Evolutionary conservation across 1,140 invertebrate genomes (phyloP).

Genomic region (Cardiocondyla obscurior): DNA sequence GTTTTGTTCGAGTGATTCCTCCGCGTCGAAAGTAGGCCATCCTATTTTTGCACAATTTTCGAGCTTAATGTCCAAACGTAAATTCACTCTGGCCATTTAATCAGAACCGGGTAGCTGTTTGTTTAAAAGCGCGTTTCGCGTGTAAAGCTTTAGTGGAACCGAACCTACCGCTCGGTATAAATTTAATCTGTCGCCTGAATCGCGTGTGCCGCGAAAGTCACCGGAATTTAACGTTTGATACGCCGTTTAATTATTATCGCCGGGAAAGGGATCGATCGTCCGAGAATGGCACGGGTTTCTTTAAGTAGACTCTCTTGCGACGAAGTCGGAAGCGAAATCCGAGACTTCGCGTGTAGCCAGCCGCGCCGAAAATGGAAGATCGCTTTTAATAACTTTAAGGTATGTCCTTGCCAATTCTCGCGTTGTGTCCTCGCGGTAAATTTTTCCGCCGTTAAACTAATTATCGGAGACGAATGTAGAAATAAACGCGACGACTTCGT

Average conservation of each 20-base stretch:
- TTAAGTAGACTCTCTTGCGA: slow-evolving; percentile 18
- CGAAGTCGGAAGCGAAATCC: slow-evolving; percentile 35
- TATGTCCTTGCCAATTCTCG: background rate
- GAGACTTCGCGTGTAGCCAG: slow-evolving; percentile 5
- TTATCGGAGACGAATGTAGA: background rate
- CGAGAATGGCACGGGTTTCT: slow-evolving; percentile 31
- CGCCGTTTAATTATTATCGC: slow-evolving; percentile 51
- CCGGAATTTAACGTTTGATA: slow-evolving; percentile 34
- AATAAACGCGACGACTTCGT: background rate
- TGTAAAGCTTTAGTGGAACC: slow-evolving; percentile 29
- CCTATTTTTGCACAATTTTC: slow-evolving; percentile 16
- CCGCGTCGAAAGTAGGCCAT: background rate
- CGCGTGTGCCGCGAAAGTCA: background rate
- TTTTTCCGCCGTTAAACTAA: background rate
- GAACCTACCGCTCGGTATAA: slow-evolving; percentile 39
- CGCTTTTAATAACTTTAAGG: slow-evolving; percentile 19
- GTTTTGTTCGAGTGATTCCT: background rate
- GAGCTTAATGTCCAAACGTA: background rate
- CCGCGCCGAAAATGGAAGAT: background rate
- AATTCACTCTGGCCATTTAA: slow-evolving; percentile 37
- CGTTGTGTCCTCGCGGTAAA: background rate
- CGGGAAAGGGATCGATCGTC: slow-evolving; percentile 1
- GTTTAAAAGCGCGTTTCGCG: slow-evolving; percentile 7
- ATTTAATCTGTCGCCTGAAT: slow-evolving; percentile 36
- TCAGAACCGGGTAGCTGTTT: slow-evolving; percentile 11